Base-by-base conservation (phyloP, 2,797 vertebrate genomes). In the Dallia pectoralis region DNA sequence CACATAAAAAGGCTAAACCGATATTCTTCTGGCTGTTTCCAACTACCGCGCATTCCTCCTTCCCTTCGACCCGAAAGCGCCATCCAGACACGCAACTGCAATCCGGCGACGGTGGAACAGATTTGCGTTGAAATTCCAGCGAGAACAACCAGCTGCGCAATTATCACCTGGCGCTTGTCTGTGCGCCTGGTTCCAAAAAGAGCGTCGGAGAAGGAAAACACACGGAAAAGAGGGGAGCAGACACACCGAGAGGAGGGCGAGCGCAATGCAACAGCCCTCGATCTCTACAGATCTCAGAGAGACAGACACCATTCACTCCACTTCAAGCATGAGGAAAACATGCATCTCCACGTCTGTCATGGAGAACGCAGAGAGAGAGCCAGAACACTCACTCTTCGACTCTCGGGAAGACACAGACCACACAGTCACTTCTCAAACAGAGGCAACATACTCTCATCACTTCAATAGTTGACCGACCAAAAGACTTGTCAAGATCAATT, bases 151-250 rank as follows among this genome's bases (percentile, higher is more conserved):
- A 69, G 27, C 27, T 12, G 36, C 36, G 56, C 59, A 63, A 30
- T 72, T 72, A 72, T 30, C 70, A 72, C 36, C 48, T 64, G 36
- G 62, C 33, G 70, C 36, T 18, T 22, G 47, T 18, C 18, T 69
- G 67, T 9, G 49, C 22, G 18, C 48, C 27, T 47, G 44, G 30
- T 69, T 69, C 47, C 27, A 27, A 30, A 68, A 11, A 2, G 40
- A 25, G 22, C 25, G 22, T 9, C 25, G 1, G n/a, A 15, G 11
- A 25, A 22, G 9, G 36, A n/a, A 7, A 19, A 25, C 40, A 44
- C 40, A n/a, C 22, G 9, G 9, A 8, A 32, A 27, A 1, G 25
- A 51, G 1, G 40, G 40, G 2, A 44, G 40, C 22, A 47, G n/a
- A 22, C 22, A 40, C 36, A 47, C 9, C 15, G 25, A 7, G 27